These are phyloP conservation scores for Hystrix cristata DNA, from an alignment of 2,113 vertebrate genomes.

Conservation along the genomic window DNA sequence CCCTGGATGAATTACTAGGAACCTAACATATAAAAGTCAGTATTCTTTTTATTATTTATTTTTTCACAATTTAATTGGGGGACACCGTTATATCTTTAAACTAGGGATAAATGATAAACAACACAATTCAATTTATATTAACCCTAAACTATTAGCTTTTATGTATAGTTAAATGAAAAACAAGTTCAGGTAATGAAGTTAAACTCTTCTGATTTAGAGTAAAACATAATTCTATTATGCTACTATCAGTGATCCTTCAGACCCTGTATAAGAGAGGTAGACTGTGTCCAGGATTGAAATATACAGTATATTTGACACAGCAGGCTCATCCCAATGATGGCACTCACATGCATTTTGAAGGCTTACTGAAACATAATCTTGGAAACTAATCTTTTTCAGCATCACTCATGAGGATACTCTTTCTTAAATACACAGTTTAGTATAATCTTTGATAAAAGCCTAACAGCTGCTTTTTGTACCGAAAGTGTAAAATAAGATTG, in stretches of 20 bases:
- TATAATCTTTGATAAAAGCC: slow-evolving; percentile 32
- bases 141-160: background rate
- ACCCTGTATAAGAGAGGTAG: background rate
- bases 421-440: background rate
- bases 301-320: background rate
- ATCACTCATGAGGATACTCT: background rate
- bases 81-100: slow-evolving; percentile 8
- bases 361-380: background rate
- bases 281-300: background rate
- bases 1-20: background rate
- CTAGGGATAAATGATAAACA: background rate
- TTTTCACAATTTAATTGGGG: background rate
- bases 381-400: background rate
- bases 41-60: background rate
- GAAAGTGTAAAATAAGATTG: background rate
- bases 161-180: background rate
- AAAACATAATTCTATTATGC: background rate
- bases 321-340: background rate
- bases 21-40: background rate
- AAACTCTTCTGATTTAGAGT: slow-evolving; percentile 39
- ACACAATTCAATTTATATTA: slow-evolving; percentile 6
- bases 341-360: background rate
- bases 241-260: background rate
- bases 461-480: background rate
- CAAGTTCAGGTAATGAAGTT: slow-evolving; percentile 35